A percentile compares a stretch with the other conserved stretches of the same genome.
These are phyloP conservation scores for Caenorhabditis angaria DNA, from an alignment of 2,888 invertebrate species.

Conservation along the genomic window DNA sequence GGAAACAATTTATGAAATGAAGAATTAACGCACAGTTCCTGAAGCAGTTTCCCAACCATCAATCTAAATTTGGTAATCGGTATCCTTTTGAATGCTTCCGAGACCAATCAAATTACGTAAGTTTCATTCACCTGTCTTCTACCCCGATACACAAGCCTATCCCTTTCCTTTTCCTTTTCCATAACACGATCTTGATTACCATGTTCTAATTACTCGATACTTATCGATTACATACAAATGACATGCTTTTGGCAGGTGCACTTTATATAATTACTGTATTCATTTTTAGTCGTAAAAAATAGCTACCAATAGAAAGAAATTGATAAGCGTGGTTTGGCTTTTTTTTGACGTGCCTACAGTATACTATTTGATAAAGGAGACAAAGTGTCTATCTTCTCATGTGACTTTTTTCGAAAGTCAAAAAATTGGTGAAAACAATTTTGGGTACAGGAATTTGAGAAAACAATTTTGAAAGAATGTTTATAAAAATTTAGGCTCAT, in stretches of 20 bases:
- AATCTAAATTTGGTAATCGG: not conserved
- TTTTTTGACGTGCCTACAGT: not conserved
- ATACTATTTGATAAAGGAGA: not conserved
- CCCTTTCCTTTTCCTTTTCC: no score
- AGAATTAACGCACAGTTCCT: no score
- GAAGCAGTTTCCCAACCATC: no score
- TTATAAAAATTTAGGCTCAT: no score
- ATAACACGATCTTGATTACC: not conserved
- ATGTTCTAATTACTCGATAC: not conserved
- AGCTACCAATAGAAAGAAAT: no score
- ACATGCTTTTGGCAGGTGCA: not conserved
- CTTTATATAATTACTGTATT: no score
- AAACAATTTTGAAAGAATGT: no score
- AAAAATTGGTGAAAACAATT: no score
- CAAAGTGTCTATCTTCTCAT: not conserved
- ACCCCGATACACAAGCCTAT: no score
- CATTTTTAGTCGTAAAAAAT: no score
- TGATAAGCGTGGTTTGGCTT: not conserved
- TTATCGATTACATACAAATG: slow-evolving; percentile 1
- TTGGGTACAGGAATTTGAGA: no score
- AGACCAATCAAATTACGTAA: not conserved
- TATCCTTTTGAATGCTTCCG: not conserved
- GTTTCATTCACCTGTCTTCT: not conserved
- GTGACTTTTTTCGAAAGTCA: not conserved
- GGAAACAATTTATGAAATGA: no score